phyloP scores from a whole-genome alignment of 2,797 vertebrate species.

The Diglossa cyanea region DNA sequence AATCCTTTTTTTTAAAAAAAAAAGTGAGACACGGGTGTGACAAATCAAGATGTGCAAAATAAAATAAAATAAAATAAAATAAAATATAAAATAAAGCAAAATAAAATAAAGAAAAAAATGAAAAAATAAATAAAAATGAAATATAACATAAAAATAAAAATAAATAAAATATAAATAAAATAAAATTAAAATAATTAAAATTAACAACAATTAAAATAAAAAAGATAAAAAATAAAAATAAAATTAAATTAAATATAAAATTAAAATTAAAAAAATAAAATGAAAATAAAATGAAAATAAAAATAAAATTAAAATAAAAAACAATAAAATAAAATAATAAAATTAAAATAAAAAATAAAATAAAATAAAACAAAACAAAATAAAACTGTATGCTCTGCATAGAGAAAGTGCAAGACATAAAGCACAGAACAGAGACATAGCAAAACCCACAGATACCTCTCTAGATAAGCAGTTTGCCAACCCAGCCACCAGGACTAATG shows the following conservation, averaged over 20 bases:
- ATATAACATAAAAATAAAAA: no score
- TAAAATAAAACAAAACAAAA: neutral
- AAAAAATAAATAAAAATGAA: no score
- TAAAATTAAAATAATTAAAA: no score
- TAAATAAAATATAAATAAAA: neutral
- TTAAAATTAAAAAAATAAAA: no score
- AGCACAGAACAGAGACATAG: neutral
- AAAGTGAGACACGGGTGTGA: fast-evolving
- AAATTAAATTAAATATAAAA: no score
- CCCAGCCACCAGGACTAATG: neutral
- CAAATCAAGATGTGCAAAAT: neutral
- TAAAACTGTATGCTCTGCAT: fast-evolving
- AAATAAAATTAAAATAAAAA: neutral
- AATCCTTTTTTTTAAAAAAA: neutral
- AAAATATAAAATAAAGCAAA: no score
- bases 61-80: neutral
- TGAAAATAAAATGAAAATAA: no score
- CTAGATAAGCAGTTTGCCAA: neutral
- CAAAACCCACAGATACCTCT: fast-evolving
- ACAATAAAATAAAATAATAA: no score
- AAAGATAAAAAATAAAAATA: no score
- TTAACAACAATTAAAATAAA: no score
- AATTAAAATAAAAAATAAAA: no score
- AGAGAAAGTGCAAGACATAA: neutral
- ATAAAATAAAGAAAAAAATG: no score